Evolutionary conservation across 1,140 invertebrate genomes (phyloP).

Genomic region (Habropoda laboriosa): DNA sequence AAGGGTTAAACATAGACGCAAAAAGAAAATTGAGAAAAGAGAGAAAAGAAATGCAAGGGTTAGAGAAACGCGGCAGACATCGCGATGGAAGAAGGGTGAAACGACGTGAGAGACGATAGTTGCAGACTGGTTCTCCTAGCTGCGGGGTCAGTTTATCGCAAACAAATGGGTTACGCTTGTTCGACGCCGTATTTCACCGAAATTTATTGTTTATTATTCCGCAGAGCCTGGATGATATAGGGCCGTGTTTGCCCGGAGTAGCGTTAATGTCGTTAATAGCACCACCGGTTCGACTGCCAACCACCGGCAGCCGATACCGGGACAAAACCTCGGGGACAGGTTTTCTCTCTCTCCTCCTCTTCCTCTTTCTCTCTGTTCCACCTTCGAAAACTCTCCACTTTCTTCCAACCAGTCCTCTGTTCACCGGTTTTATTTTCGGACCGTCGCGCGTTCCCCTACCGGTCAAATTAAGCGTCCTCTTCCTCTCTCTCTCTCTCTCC

Average conservation of each 20-base stretch:
- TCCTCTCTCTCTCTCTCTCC: accelerated
- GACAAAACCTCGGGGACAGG: conserved; percentile 55
- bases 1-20: background rate
- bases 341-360: background rate
- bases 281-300: conserved; percentile 73
- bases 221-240: conserved; percentile 77
- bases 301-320: conserved; percentile 58
- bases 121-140: conserved; percentile 79
- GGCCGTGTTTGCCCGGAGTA: conserved; percentile 79
- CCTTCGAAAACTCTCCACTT: background rate
- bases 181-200: conserved; percentile 79
- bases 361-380: no score
- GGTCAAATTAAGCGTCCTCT: conserved; percentile 27
- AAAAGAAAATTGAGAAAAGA: no score
- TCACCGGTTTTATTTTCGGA: conserved; percentile 26
- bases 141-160: conserved; percentile 81
- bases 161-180: conserved; percentile 82
- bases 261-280: conserved; percentile 82
- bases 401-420: no score
- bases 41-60: no score
- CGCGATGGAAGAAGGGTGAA: conserved; percentile 56
- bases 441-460: conserved; percentile 1
- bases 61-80: background rate
- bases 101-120: conserved; percentile 67
- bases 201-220: conserved; percentile 82